These are phyloP conservation scores for Clavelina lepadiformis DNA, from an alignment of 23 tunicate genomes.

Conservation along the genomic window DNA sequence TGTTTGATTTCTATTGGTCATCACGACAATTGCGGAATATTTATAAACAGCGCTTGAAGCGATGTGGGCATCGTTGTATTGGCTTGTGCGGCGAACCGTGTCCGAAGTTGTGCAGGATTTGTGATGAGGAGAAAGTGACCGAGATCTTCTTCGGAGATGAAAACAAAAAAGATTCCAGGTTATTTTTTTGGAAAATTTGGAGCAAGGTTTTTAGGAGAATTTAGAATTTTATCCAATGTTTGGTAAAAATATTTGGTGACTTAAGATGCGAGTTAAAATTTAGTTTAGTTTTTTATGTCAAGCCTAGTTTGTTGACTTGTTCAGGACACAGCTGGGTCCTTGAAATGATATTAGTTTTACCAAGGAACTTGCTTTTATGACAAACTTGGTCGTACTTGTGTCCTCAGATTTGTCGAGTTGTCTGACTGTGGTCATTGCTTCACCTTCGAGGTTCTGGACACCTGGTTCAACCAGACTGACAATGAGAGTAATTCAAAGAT, in stretches of 20 bases:
- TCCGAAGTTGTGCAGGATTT: conserved; percentile 69
- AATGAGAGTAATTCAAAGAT: conserved; percentile 6
- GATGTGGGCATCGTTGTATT: conserved; percentile 71
- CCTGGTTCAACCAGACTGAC: conserved; percentile 38
- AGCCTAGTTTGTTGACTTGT: no score
- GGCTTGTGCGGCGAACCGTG: conserved; percentile 90
- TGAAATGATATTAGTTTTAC: no score
- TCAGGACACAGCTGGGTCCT: no score
- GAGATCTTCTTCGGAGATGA: conserved; percentile 89
- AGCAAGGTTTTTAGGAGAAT: no score
- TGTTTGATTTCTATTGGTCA: neutral
- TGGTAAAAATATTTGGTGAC: no score
- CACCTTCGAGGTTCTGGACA: conserved; percentile 41
- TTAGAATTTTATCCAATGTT: no score
- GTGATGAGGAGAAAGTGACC: conserved; percentile 64
- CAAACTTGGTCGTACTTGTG: no score
- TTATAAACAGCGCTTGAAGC: conserved; percentile 11
- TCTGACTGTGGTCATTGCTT: conserved; percentile 59
- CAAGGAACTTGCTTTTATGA: no score
- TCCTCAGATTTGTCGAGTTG: conserved; percentile 56
- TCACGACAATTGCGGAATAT: neutral
- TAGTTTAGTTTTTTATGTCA: no score
- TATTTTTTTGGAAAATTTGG: no score
- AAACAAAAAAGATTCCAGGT: conserved; percentile 74
- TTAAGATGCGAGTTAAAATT: no score